Conservation (phyloP, 92 coral and sea anemone species). For the Pocillopora grandis region DNA sequence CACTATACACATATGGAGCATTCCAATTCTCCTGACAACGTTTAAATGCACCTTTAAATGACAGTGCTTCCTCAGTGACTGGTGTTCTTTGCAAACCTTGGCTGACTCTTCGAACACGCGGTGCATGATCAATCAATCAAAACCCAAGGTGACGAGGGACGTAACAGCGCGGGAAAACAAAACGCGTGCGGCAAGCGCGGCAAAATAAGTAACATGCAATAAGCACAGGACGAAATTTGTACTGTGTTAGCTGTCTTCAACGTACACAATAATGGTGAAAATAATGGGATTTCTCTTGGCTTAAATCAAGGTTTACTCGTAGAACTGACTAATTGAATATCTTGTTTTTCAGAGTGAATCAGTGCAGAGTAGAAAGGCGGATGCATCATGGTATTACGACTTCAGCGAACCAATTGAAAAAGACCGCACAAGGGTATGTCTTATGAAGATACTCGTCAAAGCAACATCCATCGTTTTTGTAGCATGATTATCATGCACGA, state of each 20-base stretch:
- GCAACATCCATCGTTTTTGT: too few relatives aligned
- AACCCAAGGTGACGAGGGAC: neutral
- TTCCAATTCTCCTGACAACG: too few relatives aligned
- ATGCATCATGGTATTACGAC: conserved; percentile 90
- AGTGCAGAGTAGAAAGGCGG: conserved; percentile 34
- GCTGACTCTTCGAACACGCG: too few relatives aligned
- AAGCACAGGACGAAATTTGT: neutral
- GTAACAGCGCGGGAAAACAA: neutral
- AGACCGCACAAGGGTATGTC: conserved; percentile 68
- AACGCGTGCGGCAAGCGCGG: neutral
- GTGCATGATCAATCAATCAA: too few relatives aligned
- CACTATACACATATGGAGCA: too few relatives aligned
- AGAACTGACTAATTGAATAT: neutral
- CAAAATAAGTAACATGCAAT: neutral
- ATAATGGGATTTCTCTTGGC: neutral
- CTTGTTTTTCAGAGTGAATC: conserved; percentile 35
- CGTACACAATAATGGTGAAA: neutral
- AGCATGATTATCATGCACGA: too few relatives aligned
- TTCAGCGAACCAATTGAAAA: conserved; percentile 75
- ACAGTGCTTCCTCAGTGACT: too few relatives aligned
- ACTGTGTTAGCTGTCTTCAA: too few relatives aligned
- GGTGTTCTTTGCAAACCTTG: too few relatives aligned
- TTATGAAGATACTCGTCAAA: neutral
- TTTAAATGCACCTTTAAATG: too few relatives aligned
- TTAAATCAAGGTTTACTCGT: neutral